Percentiles rank a stretch among this genome's conserved stretches.
Conservation (phyloP, 2,797 vertebrate genomes). For the Hapalemur alaotrensis region DNA sequence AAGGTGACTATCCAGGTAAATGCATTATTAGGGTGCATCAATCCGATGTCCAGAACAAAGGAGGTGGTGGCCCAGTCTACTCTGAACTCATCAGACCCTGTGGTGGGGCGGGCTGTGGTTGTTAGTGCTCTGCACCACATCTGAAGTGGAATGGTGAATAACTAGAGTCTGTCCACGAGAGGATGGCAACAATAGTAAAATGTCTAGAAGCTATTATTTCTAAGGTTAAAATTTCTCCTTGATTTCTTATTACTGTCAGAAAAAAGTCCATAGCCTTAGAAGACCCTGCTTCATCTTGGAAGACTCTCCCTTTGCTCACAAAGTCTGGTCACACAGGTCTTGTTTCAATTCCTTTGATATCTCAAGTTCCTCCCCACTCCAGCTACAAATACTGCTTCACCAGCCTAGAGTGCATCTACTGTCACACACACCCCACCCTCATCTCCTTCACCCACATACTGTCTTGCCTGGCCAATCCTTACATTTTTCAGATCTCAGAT, state of each 20-base stretch:
- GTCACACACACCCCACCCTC: not conserved
- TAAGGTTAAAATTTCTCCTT: not conserved
- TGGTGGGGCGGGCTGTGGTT: fast-evolving
- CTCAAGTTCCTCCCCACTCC: not conserved
- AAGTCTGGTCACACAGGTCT: not conserved
- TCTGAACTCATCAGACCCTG: not conserved
- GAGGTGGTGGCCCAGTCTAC: not conserved
- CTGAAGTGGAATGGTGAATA: not conserved
- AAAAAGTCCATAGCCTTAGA: not conserved
- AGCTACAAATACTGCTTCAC: not conserved
- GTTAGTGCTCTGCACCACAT: not conserved
- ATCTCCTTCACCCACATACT: not conserved
- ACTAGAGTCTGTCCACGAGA: not conserved
- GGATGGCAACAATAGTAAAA: not conserved
- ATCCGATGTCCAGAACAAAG: not conserved
- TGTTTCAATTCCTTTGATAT: not conserved
- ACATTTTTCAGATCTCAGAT: not conserved
- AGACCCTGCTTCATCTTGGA: not conserved
- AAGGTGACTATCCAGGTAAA: not conserved
- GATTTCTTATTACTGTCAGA: not conserved
- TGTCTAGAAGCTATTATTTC: not conserved
- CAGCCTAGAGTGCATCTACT: not conserved
- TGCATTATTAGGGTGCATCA: not conserved
- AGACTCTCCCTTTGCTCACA: not conserved
- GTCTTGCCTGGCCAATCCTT: not conserved